phyloP scores from a whole-genome alignment of 2,888 invertebrate species.

The Dryobotodes eremita region DNA sequence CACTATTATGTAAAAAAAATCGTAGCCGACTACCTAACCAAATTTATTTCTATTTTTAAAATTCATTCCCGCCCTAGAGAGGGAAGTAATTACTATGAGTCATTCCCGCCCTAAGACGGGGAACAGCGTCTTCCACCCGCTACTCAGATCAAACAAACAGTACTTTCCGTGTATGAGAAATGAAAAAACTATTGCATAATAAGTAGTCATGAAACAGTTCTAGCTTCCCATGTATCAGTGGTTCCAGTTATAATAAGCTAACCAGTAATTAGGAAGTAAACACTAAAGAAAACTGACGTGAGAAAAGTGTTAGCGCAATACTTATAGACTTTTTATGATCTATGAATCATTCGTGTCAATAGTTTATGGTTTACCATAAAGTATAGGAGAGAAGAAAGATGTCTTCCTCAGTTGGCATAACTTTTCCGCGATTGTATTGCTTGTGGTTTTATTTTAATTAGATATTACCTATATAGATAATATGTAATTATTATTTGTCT shows the following conservation, averaged over 20 bases:
- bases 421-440: background rate
- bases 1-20: no score
- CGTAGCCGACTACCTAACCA: no score
- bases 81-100: no score
- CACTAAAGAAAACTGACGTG: constrained; percentile 22
- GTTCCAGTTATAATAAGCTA: constrained; percentile 9
- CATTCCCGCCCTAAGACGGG: no score
- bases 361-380: background rate
- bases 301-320: constrained; percentile 4
- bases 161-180: no score
- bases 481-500: background rate
- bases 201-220: constrained; percentile 10
- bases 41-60: no score
- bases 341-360: background rate
- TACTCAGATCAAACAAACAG: no score
- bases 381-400: background rate
- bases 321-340: constrained; percentile 8
- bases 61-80: no score
- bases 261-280: constrained; percentile 35
- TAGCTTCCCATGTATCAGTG: constrained; percentile 17
- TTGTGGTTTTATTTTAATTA: background rate
- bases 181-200: background rate
- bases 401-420: background rate
- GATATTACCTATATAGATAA: background rate
- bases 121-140: no score